phyloP scores from a whole-genome alignment of 2,888 invertebrate species.

The Diarsia dahlii region DNA sequence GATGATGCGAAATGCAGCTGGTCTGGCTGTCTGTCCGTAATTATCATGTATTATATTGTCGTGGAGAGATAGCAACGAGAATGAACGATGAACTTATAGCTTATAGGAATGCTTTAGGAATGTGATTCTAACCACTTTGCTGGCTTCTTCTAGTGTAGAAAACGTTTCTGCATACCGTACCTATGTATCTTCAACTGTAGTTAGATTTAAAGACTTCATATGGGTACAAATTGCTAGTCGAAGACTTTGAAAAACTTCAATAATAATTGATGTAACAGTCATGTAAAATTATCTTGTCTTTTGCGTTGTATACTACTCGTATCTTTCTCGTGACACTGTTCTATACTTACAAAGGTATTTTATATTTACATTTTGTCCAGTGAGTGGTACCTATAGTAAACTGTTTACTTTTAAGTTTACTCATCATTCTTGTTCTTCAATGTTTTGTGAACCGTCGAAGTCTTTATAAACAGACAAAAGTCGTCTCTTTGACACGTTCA shows the following conservation, averaged over 20 bases:
- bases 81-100: constrained; percentile 12
- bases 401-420: constrained; percentile 10
- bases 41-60: constrained; percentile 53
- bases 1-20: constrained; percentile 77
- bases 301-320: constrained; percentile 18
- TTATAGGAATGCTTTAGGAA: too few species aligned
- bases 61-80: constrained; percentile 27
- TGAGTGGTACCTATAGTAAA: constrained; percentile 42
- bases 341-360: not conserved
- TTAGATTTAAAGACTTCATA: constrained; percentile 9
- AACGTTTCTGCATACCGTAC: constrained; percentile 3
- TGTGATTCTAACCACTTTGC: constrained; percentile 32
- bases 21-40: constrained; percentile 63
- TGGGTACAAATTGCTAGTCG: not conserved
- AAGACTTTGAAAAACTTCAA: constrained; percentile 22
- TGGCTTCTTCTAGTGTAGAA: constrained; percentile 26
- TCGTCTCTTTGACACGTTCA: not conserved
- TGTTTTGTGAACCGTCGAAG: constrained; percentile 16
- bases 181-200: not conserved
- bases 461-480: not conserved
- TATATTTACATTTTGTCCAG: constrained; percentile 27
- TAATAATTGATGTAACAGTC: constrained; percentile 21
- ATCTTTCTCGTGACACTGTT: constrained; percentile 29
- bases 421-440: constrained; percentile 16
- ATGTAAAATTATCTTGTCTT: constrained; percentile 8